phyloP scores from a whole-genome alignment of 2,113 vertebrate genomes.

The Psittacus erithacus region DNA sequence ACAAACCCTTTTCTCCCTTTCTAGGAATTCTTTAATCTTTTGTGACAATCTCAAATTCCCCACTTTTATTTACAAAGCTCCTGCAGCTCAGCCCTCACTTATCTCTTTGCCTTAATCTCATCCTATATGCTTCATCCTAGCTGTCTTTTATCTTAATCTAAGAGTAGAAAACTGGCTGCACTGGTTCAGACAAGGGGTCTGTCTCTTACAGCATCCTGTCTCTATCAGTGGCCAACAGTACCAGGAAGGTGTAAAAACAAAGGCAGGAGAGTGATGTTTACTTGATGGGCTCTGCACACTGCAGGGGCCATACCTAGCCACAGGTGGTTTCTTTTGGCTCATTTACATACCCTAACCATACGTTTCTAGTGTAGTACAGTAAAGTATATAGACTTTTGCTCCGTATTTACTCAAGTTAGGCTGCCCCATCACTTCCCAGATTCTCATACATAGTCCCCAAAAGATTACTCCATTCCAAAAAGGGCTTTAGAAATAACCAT shows the following conservation, averaged over 20 bases:
- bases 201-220: not conserved
- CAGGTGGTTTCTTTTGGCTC: not conserved
- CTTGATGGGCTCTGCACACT: not conserved
- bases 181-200: not conserved
- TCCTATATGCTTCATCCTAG: not conserved
- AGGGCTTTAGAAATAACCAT: not conserved
- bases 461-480: not conserved
- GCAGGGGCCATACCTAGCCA: not conserved
- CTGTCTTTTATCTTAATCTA: not conserved
- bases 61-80: not conserved
- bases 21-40: not conserved
- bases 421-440: not conserved
- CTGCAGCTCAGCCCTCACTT: not conserved
- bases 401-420: not conserved
- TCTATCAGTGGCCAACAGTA: not conserved
- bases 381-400: not conserved
- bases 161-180: not conserved
- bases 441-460: not conserved
- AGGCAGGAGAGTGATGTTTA: not conserved
- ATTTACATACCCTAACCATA: not conserved
- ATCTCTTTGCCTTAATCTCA: constrained; percentile 8
- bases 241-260: not conserved
- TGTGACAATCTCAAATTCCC: not conserved
- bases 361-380: not conserved
- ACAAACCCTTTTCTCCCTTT: not conserved